These are phyloP conservation scores for Taurulus bubalis DNA, from an alignment of 2,113 vertebrate species.

Conservation along the genomic window DNA sequence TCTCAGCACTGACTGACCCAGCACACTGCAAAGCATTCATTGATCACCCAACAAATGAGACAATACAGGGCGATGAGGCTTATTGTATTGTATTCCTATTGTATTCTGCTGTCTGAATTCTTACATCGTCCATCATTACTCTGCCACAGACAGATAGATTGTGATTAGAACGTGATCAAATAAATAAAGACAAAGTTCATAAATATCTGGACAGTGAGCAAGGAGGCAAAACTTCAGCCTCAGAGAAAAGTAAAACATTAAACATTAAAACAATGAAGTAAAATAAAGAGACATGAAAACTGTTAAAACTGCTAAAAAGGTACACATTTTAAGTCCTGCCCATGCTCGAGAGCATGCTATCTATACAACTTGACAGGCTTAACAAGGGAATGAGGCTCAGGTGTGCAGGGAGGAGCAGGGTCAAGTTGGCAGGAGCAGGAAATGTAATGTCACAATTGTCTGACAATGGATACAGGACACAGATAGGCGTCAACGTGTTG, in stretches of 20 bases:
- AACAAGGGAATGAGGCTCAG: background rate
- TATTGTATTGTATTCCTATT: constrained; percentile 77
- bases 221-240: background rate
- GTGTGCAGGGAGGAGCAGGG: background rate
- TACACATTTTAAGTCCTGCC: background rate
- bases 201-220: background rate
- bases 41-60: constrained; percentile 80
- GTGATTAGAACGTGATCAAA: constrained; percentile 36
- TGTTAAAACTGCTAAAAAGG: background rate
- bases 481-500: background rate
- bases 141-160: constrained; percentile 47
- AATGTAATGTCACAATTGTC: background rate
- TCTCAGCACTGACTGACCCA: constrained; percentile 70
- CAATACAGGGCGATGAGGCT: constrained; percentile 70
- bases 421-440: background rate
- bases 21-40: constrained; percentile 56
- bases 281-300: background rate
- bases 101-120: constrained; percentile 63
- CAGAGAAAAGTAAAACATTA: background rate
- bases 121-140: constrained; percentile 65
- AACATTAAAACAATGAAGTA: background rate
- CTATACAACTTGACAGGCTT: background rate
- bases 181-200: constrained; percentile 12
- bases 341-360: background rate
- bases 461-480: background rate